phyloP scores from a whole-genome alignment of 1,140 invertebrate species.

The Diachasmimorpha longicaudata region DNA sequence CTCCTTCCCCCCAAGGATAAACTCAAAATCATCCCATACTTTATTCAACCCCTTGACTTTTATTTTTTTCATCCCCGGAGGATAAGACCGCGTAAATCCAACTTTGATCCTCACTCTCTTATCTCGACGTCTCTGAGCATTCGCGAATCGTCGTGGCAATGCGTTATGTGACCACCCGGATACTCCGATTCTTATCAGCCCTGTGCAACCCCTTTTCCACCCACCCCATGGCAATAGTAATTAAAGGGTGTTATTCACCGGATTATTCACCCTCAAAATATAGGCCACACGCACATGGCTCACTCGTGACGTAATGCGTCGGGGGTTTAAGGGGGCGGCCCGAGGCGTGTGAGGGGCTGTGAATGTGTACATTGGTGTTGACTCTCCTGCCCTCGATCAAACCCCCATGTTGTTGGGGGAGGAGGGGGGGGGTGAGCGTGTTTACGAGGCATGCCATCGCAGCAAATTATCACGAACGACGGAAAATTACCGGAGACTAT shows the following conservation, averaged over 20 bases:
- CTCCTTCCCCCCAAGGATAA: too few relatives aligned
- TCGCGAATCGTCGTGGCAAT: not conserved
- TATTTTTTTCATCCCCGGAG: not conserved
- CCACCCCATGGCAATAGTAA: not conserved
- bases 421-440: not conserved
- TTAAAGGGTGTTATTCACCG: conserved; percentile 3
- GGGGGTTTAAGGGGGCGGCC: not conserved
- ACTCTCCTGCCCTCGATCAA: not conserved
- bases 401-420: not conserved
- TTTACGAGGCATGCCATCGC: conserved; percentile 3
- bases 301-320: not conserved
- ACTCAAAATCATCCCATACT: too few relatives aligned
- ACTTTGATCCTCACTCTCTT: not conserved
- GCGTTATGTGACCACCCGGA: not conserved
- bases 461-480: not conserved
- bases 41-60: not conserved
- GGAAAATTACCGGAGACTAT: not conserved
- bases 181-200: not conserved
- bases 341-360: not conserved
- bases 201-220: not conserved
- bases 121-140: not conserved
- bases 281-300: not conserved
- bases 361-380: not conserved
- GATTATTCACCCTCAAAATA: not conserved
- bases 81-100: not conserved